Conservation (phyloP, 2,888 invertebrate genomes). For the Troides helena region DNA sequence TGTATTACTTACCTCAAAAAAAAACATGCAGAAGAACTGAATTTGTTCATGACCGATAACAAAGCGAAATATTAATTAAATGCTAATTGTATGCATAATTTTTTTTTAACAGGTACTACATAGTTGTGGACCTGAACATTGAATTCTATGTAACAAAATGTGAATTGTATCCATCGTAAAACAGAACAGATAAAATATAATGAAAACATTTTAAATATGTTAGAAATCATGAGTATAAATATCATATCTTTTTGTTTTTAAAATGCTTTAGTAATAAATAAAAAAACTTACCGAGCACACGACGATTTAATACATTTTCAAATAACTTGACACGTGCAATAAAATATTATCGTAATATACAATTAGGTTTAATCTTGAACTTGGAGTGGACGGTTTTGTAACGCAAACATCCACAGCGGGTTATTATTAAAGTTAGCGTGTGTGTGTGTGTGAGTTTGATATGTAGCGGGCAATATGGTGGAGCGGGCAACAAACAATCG, state of each 20-base stretch:
- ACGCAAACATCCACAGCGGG: not conserved
- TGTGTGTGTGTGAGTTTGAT: slow-evolving; percentile 58
- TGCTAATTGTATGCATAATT: not conserved
- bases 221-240: not conserved
- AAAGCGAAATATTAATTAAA: not conserved
- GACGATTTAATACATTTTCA: not conserved
- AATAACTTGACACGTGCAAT: slow-evolving; percentile 10
- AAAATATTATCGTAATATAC: slow-evolving; percentile 23
- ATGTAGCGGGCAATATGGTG: slow-evolving; percentile 67
- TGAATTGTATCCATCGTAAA: too few species aligned
- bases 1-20: not conserved
- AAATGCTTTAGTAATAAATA: not conserved
- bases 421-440: slow-evolving; percentile 29
- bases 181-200: too few species aligned
- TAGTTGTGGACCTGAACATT: too few species aligned
- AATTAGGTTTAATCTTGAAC: slow-evolving; percentile 27
- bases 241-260: not conserved
- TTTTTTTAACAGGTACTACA: not conserved
- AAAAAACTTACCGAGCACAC: slow-evolving; percentile 8
- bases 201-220: not conserved
- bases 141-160: too few species aligned
- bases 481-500: slow-evolving; percentile 68
- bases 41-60: not conserved
- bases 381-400: slow-evolving; percentile 7
- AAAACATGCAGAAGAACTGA: not conserved